Evolutionary conservation across 2,888 invertebrate genomes (phyloP), one percentile per base, ranked within the genome.

Genomic region (Nymphalis polychloros): DNA sequence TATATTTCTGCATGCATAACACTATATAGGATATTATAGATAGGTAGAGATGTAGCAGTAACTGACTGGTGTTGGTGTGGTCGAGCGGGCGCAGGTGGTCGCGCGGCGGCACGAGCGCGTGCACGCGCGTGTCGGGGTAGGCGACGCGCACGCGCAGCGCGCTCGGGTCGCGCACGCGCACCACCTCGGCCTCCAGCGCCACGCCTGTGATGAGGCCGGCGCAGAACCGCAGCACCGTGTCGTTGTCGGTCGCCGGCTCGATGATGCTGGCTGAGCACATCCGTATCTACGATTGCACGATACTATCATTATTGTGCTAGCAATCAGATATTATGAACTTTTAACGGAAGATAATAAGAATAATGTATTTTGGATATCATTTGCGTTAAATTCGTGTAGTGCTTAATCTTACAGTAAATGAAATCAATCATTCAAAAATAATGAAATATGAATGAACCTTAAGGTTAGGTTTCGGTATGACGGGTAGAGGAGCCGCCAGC

Each of bases 121-220:
- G 97, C 68, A 95, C 94, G 81, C 96, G 95, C 78, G 98, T 97
- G 92, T 99, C 98, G 0, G 98, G 98, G 91, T 98, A 98, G 75
- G 96, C 95, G 41, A 98, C 95, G 91, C 97, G 96, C 73, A 98
- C 94, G 72, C 98, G 94, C 77, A 98, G 91, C 70, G 95, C 94
- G 61, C 93, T 92, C 0, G 96, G 95, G 79, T 96, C 95, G 49
- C 95, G 94, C 67, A 98, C 93, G 86, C 97, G 96, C 74, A 95
- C 93, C 72, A 99, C 94, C 83, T 97, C 97, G 0, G 97, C 98
- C 79, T 98, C 97, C 67, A 98, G 93, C 17, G 96, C 96, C 50
- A 98, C 95, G 48, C 97, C 97, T 70, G 98, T 95, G 62, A 98
- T 95, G 5, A 99, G 94, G 0, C 98, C 98, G 0, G 98, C 98